phyloP scores from a whole-genome alignment of 2,888 invertebrate species.

The Notodonta dromedarius region DNA sequence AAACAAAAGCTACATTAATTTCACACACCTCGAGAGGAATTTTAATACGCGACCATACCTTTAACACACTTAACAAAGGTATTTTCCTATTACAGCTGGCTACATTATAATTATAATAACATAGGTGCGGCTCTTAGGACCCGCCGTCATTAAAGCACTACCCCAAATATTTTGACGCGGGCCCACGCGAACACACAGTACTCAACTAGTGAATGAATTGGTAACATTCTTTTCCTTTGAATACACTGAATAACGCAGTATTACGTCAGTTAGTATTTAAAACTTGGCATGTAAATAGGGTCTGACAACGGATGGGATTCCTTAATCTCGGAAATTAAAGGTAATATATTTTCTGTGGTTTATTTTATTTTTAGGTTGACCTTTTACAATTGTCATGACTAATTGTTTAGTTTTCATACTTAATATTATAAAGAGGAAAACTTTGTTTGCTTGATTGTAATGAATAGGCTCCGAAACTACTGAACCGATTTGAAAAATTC shows the following conservation, averaged over 20 bases:
- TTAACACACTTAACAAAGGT: constrained; percentile 33
- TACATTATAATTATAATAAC: constrained; percentile 59
- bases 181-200: constrained; percentile 21
- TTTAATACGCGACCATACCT: constrained; percentile 1
- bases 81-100: constrained; percentile 25
- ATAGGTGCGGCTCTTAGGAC: constrained; percentile 27
- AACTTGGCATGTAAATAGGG: too few species aligned
- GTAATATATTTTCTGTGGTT: too few species aligned
- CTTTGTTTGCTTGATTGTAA: too few species aligned
- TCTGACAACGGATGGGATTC: too few species aligned
- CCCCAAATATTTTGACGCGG: constrained; percentile 55
- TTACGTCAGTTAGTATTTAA: too few species aligned
- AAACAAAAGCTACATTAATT: not conserved
- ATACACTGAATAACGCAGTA: not conserved
- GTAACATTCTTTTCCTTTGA: constrained; percentile 28
- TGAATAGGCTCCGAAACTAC: too few species aligned
- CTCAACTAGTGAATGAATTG: constrained; percentile 26
- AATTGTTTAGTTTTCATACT: too few species aligned
- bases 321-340: too few species aligned
- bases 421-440: too few species aligned
- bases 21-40: not conserved
- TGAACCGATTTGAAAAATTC: too few species aligned
- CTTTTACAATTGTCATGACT: too few species aligned
- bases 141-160: constrained; percentile 40
- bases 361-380: too few species aligned